Evolutionary conservation across 2,113 vertebrate species (phyloP).

Genomic region (Motacilla alba): DNA sequence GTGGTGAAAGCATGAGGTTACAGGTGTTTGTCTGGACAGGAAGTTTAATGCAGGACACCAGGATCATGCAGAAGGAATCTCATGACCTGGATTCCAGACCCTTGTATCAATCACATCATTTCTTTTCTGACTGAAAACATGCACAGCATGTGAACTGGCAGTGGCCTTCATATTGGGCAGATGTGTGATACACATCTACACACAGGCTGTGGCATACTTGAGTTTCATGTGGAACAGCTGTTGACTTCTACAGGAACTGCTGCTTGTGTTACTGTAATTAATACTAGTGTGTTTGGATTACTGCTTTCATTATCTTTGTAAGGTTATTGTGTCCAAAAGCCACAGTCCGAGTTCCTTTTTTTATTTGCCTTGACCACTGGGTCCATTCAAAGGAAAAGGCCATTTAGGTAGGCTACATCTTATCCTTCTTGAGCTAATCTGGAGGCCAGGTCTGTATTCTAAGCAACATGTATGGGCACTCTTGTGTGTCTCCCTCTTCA

Average conservation of each 20-base stretch:
- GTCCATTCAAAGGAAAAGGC: background rate
- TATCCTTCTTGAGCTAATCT: background rate
- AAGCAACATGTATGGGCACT: background rate
- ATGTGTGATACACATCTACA: background rate
- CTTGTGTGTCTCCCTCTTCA: background rate
- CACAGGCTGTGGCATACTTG: background rate
- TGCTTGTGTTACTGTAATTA: background rate
- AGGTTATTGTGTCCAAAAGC: background rate
- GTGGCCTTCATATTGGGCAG: background rate
- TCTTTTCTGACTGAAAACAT: background rate
- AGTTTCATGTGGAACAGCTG: background rate
- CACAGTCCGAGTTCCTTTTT: background rate
- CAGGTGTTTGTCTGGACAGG: background rate
- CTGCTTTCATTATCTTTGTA: background rate
- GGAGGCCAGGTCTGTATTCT: background rate
- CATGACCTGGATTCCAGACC: background rate
- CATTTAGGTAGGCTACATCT: background rate
- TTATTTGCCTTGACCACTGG: background rate
- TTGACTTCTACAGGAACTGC: background rate
- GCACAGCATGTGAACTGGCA: background rate
- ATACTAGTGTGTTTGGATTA: background rate
- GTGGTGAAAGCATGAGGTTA: background rate
- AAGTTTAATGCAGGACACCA: background rate
- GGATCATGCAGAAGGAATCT: background rate
- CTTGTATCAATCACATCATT: background rate